Evolutionary conservation across 2,113 vertebrate genomes (phyloP).

Genomic region (Syngnathus floridae): DNA sequence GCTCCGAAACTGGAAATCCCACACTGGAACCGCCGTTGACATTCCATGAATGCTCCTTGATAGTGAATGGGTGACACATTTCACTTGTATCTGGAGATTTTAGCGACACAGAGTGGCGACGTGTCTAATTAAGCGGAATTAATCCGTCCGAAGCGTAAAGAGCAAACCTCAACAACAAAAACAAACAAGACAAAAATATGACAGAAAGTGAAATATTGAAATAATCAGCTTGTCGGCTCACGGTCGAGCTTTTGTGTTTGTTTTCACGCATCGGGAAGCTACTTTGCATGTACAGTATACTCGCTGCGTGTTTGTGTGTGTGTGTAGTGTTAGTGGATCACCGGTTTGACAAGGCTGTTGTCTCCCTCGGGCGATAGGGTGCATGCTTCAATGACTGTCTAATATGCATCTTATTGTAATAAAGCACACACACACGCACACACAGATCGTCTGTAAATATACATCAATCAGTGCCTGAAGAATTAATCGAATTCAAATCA

Average conservation of each 20-base stretch:
- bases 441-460: background rate
- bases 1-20: background rate
- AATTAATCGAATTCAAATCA: too few relatives aligned
- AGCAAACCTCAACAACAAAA: background rate
- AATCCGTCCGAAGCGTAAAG: conserved; percentile 7
- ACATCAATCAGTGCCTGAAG: too few relatives aligned
- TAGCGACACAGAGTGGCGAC: conserved; percentile 4
- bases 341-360: conserved; percentile 47
- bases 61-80: too few relatives aligned
- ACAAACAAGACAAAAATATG: background rate
- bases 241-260: conserved; percentile 3
- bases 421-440: background rate
- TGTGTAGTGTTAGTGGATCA: conserved; percentile 13
- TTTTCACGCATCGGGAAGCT: conserved; percentile 9
- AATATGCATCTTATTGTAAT: conserved; percentile 16
- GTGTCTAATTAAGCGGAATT: conserved; percentile 27
- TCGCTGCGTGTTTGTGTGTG: background rate
- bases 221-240: background rate
- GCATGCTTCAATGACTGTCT: conserved; percentile 27
- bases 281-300: background rate
- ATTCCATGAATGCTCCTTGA: too few relatives aligned
- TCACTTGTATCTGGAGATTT: too few relatives aligned
- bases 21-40: background rate
- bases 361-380: conserved; percentile 35
- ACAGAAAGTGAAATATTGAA: conserved; percentile 2